These are phyloP conservation scores for Spinus pinus DNA, from an alignment of 2,797 vertebrate species.

Conservation along the genomic window DNA sequence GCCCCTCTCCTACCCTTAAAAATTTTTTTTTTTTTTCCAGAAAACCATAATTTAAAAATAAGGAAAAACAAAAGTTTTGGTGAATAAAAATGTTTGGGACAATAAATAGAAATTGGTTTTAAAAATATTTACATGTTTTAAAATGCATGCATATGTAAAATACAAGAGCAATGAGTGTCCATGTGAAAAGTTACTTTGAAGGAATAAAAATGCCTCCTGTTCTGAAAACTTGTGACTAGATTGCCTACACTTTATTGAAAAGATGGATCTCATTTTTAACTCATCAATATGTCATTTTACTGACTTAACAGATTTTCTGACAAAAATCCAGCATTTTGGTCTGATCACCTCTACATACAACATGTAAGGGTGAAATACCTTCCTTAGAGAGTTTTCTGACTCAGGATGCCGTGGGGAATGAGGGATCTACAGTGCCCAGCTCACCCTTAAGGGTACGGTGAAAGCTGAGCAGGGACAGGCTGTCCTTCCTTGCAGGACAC, in stretches of 20 bases:
- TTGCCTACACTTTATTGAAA: not conserved
- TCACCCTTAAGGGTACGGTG: not conserved
- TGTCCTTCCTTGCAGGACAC: not conserved
- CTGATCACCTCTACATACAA: not conserved
- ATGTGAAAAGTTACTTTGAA: not conserved
- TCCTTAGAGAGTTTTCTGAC: not conserved
- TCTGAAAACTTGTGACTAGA: not conserved
- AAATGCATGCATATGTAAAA: not conserved
- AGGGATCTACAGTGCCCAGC: not conserved
- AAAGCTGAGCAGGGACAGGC: not conserved
- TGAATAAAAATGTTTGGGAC: not conserved
- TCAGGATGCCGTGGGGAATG: accelerated
- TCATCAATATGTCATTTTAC: not conserved
- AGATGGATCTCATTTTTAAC: not conserved
- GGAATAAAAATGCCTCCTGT: not conserved
- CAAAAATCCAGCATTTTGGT: not conserved
- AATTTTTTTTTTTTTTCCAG: not conserved
- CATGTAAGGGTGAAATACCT: not conserved
- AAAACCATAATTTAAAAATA: not conserved
- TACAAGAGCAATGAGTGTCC: not conserved
- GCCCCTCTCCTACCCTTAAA: not conserved
- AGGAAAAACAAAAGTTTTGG: not conserved
- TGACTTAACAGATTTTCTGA: not conserved
- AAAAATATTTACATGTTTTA: not conserved
- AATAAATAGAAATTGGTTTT: not conserved